These are phyloP conservation scores for Cnemophilus loriae DNA, from an alignment of 2,113 vertebrate genomes.

Conservation along the genomic window DNA sequence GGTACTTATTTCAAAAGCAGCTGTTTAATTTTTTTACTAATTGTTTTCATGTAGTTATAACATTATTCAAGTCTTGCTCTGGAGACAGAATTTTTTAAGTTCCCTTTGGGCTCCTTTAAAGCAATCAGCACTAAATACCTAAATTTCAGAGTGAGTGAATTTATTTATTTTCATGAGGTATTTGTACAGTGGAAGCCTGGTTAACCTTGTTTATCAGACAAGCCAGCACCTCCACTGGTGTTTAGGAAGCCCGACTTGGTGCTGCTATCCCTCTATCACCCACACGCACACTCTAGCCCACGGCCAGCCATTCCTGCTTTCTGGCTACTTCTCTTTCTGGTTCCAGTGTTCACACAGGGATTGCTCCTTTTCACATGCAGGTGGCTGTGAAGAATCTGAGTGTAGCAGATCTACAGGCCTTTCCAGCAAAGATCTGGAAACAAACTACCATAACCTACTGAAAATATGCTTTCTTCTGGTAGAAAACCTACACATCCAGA, in stretches of 20 bases:
- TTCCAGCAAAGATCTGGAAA: not conserved
- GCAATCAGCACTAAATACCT: not conserved
- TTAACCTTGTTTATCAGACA: not conserved
- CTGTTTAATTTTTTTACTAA: not conserved
- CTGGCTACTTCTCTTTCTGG: not conserved
- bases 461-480: not conserved
- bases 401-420: not conserved
- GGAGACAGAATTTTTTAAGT: not conserved
- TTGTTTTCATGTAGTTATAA: not conserved
- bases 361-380: no score
- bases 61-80: not conserved
- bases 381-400: not conserved
- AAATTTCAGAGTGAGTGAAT: not conserved
- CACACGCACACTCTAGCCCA: accelerated
- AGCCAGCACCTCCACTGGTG: not conserved
- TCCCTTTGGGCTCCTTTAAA: not conserved
- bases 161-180: not conserved
- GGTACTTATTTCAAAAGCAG: not conserved
- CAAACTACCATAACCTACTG: not conserved
- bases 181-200: not conserved
- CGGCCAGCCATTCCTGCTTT: not conserved
- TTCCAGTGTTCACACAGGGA: accelerated
- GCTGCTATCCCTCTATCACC: accelerated
- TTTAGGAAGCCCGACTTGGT: not conserved
- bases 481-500: not conserved